Evolutionary conservation across 2,888 invertebrate genomes (phyloP), one percentile per base, ranked within the genome.

Genomic region (Fabriciana adippe): DNA sequence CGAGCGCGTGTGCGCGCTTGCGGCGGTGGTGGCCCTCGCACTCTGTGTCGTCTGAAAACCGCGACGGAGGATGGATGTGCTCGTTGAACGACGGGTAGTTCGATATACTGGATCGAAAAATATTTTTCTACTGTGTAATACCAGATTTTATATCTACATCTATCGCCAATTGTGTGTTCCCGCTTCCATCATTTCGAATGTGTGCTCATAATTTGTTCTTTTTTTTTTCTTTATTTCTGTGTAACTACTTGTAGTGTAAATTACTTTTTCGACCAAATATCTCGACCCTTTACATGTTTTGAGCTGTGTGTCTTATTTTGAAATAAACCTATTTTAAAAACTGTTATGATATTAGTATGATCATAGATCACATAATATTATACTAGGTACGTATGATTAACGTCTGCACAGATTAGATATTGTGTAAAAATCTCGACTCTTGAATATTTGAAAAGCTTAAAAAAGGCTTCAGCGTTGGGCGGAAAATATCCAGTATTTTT

Each of bases 21-120:
- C 91, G 81, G 4, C 92, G 83, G 73, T 84, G 88, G 79, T 89
- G 93, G 60, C 85, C 89, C 82, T 94, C 94, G 88, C 94, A 93
- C 80, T 94, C 94, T 66, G 94, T 94, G 84, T 94, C 94, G 93
- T 97, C 97, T 78, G 97, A 96, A 94, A 97, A 97, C 74, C 97
- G 95, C 81, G 96, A 95, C 81, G 97, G 97, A 80, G 97, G 97
- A 93, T 97, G 96, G 83, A 96, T 96, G 88, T 96, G 95, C 82
- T 96, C 96, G 93, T 95, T 96, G 94, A 96, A 96, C 88, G 95
- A 96, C 79, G 95, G 95, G 89, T 95, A 95, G 89, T 95, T 95
- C 78, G 95, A 95, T 94, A 96, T 96, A 93, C 96, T 96, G 92
- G 75, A 92, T 75, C 76, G 75, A 74, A 74, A 76, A 76, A 75